A percentile compares a stretch with the other conserved stretches of the same genome.
Evolutionary conservation across 2,888 invertebrate genomes (phyloP).

Genomic region (Drosophila fulvimacula): DNA sequence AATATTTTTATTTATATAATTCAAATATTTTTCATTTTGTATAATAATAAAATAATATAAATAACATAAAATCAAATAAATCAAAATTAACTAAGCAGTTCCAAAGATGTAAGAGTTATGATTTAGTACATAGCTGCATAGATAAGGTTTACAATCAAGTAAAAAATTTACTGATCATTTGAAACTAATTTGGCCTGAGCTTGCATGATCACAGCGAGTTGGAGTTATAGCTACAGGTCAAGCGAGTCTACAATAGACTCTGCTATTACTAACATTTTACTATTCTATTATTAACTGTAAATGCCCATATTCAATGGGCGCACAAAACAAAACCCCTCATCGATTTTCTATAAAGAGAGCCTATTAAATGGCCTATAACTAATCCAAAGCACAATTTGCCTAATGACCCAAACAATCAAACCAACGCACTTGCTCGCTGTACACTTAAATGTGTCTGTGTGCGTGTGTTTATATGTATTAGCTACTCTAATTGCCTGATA

Average conservation of each 20-base stretch:
- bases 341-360: constrained; percentile 30
- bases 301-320: not conserved
- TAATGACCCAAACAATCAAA: constrained; percentile 64
- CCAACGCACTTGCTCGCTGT: constrained; percentile 27
- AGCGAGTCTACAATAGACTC: not conserved
- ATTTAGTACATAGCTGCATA: no score
- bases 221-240: not conserved
- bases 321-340: not conserved
- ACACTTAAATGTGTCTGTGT: not conserved
- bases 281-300: not conserved
- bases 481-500: constrained; percentile 69
- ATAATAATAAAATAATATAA: no score
- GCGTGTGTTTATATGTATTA: constrained; percentile 39
- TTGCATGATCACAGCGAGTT: not conserved
- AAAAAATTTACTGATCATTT: no score
- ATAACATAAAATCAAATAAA: no score
- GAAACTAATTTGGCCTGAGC: not conserved
- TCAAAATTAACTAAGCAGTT: not conserved
- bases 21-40: no score
- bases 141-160: no score
- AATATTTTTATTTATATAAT: no score
- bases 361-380: constrained; percentile 22
- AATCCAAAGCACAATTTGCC: constrained; percentile 53
- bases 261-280: not conserved
- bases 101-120: not conserved